Evolutionary conservation across 2,797 vertebrate genomes (phyloP).

Genomic region (Melanotaenia boesemani): DNA sequence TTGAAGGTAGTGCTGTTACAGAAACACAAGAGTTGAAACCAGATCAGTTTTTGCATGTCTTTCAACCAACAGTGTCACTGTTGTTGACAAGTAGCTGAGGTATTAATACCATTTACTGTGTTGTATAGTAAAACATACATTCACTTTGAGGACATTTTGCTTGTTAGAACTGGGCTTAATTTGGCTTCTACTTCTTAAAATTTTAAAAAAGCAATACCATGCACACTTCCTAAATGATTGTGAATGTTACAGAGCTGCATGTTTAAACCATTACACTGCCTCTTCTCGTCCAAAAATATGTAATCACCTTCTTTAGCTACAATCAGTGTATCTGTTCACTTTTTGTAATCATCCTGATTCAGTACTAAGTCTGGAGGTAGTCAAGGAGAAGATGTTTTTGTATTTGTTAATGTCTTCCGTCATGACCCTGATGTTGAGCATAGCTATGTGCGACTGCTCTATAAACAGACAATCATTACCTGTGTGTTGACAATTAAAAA

Average conservation of each 20-base stretch:
- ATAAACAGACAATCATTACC: conserved; percentile 75
- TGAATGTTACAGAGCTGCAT: conserved; percentile 71
- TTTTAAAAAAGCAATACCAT: conserved; percentile 33
- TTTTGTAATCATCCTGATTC: conserved; percentile 64
- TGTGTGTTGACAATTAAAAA: conserved; percentile 44
- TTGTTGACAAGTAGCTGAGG: conserved; percentile 40
- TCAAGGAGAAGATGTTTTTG: conserved; percentile 29
- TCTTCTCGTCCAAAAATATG: conserved; percentile 59
- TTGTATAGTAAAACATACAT: conserved; percentile 68
- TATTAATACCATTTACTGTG: conserved; percentile 49
- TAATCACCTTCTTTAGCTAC: conserved; percentile 70
- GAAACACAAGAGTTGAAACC: conserved; percentile 15
- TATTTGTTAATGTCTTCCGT: conserved; percentile 39
- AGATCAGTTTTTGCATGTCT: background rate
- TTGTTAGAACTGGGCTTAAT: conserved; percentile 53
- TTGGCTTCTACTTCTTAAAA: conserved; percentile 55
- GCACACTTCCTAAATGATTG: conserved; percentile 72
- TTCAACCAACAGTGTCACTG: conserved; percentile 10
- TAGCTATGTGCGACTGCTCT: conserved; percentile 62
- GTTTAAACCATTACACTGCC: conserved; percentile 53
- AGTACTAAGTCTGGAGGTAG: conserved; percentile 59
- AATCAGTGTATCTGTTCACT: conserved; percentile 74
- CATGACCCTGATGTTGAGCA: conserved; percentile 43
- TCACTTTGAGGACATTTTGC: conserved; percentile 62
- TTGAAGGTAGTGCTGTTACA: conserved; percentile 39